These are phyloP conservation scores for Archips xylosteana DNA, from an alignment of 2,888 invertebrate species.

Conservation along the genomic window DNA sequence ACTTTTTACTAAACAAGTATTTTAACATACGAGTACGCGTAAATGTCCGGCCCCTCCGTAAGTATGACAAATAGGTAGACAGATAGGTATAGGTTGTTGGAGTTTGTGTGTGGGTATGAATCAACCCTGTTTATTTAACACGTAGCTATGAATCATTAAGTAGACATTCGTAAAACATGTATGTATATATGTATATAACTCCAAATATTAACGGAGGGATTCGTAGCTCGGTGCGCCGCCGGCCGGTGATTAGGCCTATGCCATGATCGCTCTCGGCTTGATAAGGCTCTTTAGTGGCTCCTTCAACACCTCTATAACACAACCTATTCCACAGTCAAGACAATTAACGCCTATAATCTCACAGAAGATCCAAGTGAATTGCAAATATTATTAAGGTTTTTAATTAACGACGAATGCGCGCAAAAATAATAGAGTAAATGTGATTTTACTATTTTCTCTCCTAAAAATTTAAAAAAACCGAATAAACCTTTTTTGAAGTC, in stretches of 20 bases:
- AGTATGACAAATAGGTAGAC: too few relatives aligned
- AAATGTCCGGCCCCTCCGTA: too few relatives aligned
- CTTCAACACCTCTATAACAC: constrained; percentile 23
- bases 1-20: too few relatives aligned
- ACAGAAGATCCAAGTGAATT: background rate
- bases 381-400: background rate
- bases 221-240: constrained; percentile 9
- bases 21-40: too few relatives aligned
- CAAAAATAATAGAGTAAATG: too few relatives aligned
- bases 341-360: background rate
- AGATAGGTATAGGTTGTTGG: too few relatives aligned
- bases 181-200: background rate
- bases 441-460: too few relatives aligned
- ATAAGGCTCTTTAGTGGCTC: constrained; percentile 24
- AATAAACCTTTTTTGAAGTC: too few relatives aligned
- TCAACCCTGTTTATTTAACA: too few relatives aligned
- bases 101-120: too few relatives aligned
- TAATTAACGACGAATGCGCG: background rate
- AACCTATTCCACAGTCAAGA: background rate
- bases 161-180: too few relatives aligned
- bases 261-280: constrained; percentile 22
- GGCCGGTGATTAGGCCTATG: constrained; percentile 18
- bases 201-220: background rate
- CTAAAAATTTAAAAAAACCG: too few relatives aligned
- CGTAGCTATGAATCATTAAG: background rate